A percentile compares a stretch with the other conserved stretches of the same genome.
Evolutionary conservation across 2,113 vertebrate genomes (phyloP).

Genomic region (Halichoerus grypus): DNA sequence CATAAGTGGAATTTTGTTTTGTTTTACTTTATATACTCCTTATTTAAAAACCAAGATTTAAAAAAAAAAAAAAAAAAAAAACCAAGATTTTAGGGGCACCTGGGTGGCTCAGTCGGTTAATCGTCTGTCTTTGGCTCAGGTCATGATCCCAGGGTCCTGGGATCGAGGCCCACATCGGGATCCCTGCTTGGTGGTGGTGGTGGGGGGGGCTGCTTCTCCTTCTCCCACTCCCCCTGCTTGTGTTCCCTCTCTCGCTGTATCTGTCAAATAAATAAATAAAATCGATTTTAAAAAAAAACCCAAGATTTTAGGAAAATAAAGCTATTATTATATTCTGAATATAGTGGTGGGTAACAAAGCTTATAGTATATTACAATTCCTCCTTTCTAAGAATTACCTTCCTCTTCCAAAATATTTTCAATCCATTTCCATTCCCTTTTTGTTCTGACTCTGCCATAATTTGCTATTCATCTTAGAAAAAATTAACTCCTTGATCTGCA

Average conservation of each 20-base stretch:
- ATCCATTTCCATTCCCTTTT: slow-evolving; percentile 21
- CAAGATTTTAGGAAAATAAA: slow-evolving; percentile 44
- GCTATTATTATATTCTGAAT: slow-evolving; percentile 24
- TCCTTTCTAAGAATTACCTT: slow-evolving; percentile 50
- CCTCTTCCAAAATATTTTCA: slow-evolving; percentile 17
- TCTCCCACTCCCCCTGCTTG: no score
- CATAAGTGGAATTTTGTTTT: neutral
- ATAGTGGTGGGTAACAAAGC: neutral
- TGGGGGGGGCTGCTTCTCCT: no score
- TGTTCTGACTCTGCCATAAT: slow-evolving; percentile 7
- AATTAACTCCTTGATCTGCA: neutral
- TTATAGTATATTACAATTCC: neutral
- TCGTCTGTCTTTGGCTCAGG: no score
- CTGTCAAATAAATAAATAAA: no score
- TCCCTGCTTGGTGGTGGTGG: no score
- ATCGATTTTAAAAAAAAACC: neutral
- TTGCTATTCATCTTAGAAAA: slow-evolving; percentile 12
- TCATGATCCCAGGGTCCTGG: no score
- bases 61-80: no score
- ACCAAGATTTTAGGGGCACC: no score
- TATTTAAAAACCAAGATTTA: neutral
- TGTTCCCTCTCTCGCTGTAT: no score
- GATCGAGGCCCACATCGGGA: no score
- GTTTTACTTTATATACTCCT: slow-evolving; percentile 45
- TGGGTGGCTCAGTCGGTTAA: no score